phyloP scores from a whole-genome alignment of 2,113 vertebrate genomes.

The Himantopus leucocephalus region DNA sequence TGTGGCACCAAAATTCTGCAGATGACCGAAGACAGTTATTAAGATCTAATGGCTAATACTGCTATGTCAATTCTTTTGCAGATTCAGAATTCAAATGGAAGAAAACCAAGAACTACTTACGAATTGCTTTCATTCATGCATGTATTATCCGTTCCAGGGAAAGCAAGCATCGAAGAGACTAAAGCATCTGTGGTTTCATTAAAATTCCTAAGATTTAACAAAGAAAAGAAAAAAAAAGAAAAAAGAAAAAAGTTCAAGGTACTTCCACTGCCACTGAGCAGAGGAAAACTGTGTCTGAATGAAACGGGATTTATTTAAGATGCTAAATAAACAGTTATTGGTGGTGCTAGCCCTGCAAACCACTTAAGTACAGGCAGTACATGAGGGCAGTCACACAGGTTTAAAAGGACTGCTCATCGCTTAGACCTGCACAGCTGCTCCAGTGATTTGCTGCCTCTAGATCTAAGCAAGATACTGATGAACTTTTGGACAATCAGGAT shows the following conservation, averaged over 20 bases:
- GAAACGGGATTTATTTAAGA: background rate
- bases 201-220: conserved; percentile 77
- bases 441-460: background rate
- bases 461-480: background rate
- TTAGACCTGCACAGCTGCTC: background rate
- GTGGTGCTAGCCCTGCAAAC: background rate
- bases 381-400: background rate
- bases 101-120: conserved; percentile 63
- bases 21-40: background rate
- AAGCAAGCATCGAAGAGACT: conserved; percentile 82
- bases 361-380: background rate
- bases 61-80: background rate
- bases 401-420: background rate
- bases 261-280: background rate
- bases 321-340: background rate
- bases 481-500: background rate
- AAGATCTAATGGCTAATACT: background rate
- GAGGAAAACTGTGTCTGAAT: background rate
- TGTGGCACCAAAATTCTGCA: background rate
- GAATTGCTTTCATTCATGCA: conserved; percentile 77
- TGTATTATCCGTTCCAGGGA: conserved; percentile 86
- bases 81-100: background rate
- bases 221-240: background rate
- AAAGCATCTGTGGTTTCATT: conserved; percentile 78
- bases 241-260: background rate